Evolutionary conservation across 2,888 invertebrate species (phyloP).

Genomic region (Eupithecia subfuscata): DNA sequence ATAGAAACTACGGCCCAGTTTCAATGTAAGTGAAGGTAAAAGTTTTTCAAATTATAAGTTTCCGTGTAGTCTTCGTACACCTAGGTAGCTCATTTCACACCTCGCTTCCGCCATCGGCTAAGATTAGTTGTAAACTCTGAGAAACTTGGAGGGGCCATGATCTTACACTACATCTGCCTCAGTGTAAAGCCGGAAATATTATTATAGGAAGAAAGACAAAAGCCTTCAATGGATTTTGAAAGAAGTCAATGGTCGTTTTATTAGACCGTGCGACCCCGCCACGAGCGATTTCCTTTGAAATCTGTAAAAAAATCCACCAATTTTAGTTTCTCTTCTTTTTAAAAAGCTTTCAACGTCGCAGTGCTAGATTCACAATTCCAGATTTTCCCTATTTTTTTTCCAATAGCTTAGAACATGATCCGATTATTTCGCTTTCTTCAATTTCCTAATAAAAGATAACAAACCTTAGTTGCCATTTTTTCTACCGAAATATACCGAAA

Average conservation of each 20-base stretch:
- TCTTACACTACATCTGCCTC: conserved; percentile 1
- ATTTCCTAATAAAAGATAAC: background rate
- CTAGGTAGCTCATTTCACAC: conserved; percentile 9
- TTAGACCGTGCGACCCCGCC: too few relatives aligned
- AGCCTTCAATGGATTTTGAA: too few relatives aligned
- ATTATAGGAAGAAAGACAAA: background rate
- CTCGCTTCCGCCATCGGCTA: conserved; percentile 3
- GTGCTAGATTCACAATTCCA: background rate
- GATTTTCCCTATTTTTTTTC: background rate
- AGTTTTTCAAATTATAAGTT: conserved; percentile 14
- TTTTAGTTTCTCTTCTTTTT: background rate
- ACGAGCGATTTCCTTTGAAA: background rate
- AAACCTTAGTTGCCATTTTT: background rate
- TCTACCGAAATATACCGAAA: background rate
- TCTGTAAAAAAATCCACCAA: background rate
- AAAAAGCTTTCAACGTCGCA: background rate
- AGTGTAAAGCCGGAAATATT: background rate
- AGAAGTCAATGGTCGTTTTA: too few relatives aligned
- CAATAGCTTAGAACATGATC: too few relatives aligned
- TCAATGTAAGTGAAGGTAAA: conserved; percentile 1
- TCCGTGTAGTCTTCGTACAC: background rate
- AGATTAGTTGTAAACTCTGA: background rate
- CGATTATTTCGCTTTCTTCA: too few relatives aligned
- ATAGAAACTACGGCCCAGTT: conserved; percentile 12
- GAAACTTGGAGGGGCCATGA: background rate